Base-by-base conservation (phyloP, 1,140 invertebrate genomes). In the Pogonognathellus flavescens region DNA sequence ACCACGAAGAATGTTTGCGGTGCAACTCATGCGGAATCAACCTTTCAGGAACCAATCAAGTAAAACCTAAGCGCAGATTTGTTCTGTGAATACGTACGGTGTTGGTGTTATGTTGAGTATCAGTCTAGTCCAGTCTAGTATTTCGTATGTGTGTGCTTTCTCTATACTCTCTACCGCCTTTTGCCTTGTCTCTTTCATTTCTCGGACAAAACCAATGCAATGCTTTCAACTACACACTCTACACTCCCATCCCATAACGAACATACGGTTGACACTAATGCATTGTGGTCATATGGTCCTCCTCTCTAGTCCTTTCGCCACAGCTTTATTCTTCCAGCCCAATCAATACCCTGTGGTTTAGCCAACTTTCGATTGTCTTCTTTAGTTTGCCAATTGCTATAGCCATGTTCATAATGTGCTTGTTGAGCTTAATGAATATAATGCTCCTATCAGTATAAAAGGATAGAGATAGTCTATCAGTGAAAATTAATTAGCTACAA, bases 1-100 rank as follows among this genome's bases (percentile, higher is more conserved):
- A 97, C 91, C 96, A 97, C 93, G 96, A 97, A 93, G 96, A 97
- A 94, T 97, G 96, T 92, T 93, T 97, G 89, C 95, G 95, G 14
- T 89, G 89, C 72, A 85, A 88, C 50, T 80, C 95, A 89, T 98
- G 96, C 91, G 96, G 96, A 89, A 92, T 97, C 90, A 97, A 97
- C 92, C 93, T 98, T 89, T 96, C 96, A 86, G 96, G 96, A 88
- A 95, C 95, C 86, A 97, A 97, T 91, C 88, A 89, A 84, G 88
- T 88, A 84, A 86, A 76, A 76, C 49, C 70, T 76, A 76, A 76
- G 70, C 49, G 70, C 70, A 76, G 70, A 76, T 76, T 76, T 76
- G 70, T 50, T 76, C 70, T 76, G 70, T 66, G 62, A 66, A 66
- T 66, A 66, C 62, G 62, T 66, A 66, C 62, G 20, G 70, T 76